Conservation (phyloP, 2,888 invertebrate genomes). For the Thumatha senex region DNA sequence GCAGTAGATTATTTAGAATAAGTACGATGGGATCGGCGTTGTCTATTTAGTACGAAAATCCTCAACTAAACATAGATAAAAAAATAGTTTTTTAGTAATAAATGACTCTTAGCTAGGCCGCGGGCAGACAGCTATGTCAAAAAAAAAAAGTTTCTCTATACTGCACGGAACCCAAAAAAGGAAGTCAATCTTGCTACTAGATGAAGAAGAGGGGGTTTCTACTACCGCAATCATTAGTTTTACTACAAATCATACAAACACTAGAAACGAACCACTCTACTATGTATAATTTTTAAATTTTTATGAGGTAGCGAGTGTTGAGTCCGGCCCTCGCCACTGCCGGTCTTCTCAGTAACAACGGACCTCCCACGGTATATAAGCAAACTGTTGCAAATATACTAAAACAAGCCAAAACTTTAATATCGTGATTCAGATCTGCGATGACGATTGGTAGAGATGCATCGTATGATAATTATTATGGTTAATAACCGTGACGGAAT, state of each 20-base stretch:
- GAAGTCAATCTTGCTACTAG: constrained; percentile 77
- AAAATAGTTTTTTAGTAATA: background rate
- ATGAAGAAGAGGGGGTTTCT: constrained; percentile 72
- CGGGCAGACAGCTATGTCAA: no score
- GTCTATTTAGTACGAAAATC: no score
- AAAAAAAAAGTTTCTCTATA: no score
- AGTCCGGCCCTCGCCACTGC: constrained; percentile 76
- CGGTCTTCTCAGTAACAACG: constrained; percentile 78
- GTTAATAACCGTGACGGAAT: background rate
- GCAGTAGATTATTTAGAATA: no score
- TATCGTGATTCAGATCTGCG: constrained; percentile 52
- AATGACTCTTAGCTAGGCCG: background rate
- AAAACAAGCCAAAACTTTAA: constrained; percentile 38
- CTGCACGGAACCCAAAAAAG: constrained; percentile 48
- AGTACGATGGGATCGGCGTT: no score
- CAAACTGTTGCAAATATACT: background rate
- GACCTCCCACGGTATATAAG: constrained; percentile 56
- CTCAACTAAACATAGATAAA: no score
- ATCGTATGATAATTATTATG: background rate
- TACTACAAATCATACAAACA: constrained; percentile 42
- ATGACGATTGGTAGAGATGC: constrained; percentile 47
- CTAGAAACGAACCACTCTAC: constrained; percentile 68
- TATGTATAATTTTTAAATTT: constrained; percentile 48
- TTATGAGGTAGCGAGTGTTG: constrained; percentile 60
- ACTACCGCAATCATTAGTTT: constrained; percentile 41